Evolutionary conservation across 1,140 invertebrate species (phyloP), one percentile per base, ranked within the genome.

Genomic region (Megalonaias nervosa): DNA sequence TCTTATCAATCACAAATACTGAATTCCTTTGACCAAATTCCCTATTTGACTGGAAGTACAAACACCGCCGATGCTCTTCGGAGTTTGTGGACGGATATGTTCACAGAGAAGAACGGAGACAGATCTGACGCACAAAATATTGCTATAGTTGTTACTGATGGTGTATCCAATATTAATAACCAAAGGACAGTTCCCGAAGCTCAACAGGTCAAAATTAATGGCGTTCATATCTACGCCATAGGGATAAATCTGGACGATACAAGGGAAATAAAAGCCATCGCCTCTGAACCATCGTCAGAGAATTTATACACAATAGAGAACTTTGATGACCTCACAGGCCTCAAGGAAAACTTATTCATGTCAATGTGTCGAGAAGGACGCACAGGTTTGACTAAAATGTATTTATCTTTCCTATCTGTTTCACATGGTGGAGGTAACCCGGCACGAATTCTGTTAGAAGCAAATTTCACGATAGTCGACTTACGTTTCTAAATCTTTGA

Each of bases 91-190:
- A 57, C 67, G 59, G 60, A 70, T 19, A 79, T 83, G 79, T 84
- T 81, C 64, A 78, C 64, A 5, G 68, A 21, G 5, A 16, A 17
- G 19, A 81, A 82, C 48, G 86, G 86, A 4, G 81, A 84, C 65
- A 69, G 86, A 31, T 66, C 70, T 23, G 81, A 67, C 60, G 84
- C 79, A 5, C 75, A 73, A 56, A 82, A 86, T 70, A 76, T 85
- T 56, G 66, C 72, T 48, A 82, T 88, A 17, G 59, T 88, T 31
- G 64, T 88, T 11, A 85, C 82, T 26, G 84, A 82, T 57, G 84
- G 85, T 58, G 74, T 81, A 16, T 87, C 86, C 14, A 83, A 86
- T 75, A 80, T 86, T 21, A 83, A 85, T 73, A 70, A 83, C 15
- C 62, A 71, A 68, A 76, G 73, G 59, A 85, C 82, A 17, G 75